Base-by-base conservation (phyloP, 2,113 vertebrate genomes). In the Carollia perspicillata region DNA sequence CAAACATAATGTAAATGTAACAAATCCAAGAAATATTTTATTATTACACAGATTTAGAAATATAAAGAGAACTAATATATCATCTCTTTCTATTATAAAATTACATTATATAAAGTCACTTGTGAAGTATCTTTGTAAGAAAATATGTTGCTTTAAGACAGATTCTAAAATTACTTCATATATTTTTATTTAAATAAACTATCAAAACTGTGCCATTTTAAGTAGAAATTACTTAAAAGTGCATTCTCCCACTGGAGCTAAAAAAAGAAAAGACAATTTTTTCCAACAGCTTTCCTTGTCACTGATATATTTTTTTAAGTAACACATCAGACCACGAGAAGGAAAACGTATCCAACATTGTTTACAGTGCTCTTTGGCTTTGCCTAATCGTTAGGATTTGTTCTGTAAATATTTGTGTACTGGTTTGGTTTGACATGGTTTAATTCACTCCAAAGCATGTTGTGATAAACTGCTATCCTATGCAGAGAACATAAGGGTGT, bases 121-220 rank as follows among this genome's bases (percentile, higher is more conserved):
- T 75, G 2, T 84, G 33, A 90, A 84, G 68, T 47, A 55, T 11
- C 20, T 77, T 86, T 77, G 5, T 77, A 80, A 79, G 44, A 49
- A 93, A 92, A 90, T 23, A 71, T 9, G 2, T 20, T 69, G 22
- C 53, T 12, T 55, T 69, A 47, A 51, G 16, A 53, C 1, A 37
- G 4, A 79, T 92, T 90, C 28, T 86, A 87, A 87, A 90, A 83
- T 30, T 83, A 49, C 2, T 80, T 14, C 10, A 23, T 18, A 71
- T 83, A 80, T 87, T 90, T 84, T 86, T 71, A 90, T 86, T 92
- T 93, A 93, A 80, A 47, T 49, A 71, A 83, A n/a, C 60, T 79
- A 47, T 85, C n/a, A 75, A 14, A 92, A 37, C 55, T 53, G 37
- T 91, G 14, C 9, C 6, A 42, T 35, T 68, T 53, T 83, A 74